Percentiles rank a stretch among this genome's conserved stretches.
Evolutionary conservation across 2,888 invertebrate genomes (phyloP).

Genomic region (Yponomeuta cagnagella): DNA sequence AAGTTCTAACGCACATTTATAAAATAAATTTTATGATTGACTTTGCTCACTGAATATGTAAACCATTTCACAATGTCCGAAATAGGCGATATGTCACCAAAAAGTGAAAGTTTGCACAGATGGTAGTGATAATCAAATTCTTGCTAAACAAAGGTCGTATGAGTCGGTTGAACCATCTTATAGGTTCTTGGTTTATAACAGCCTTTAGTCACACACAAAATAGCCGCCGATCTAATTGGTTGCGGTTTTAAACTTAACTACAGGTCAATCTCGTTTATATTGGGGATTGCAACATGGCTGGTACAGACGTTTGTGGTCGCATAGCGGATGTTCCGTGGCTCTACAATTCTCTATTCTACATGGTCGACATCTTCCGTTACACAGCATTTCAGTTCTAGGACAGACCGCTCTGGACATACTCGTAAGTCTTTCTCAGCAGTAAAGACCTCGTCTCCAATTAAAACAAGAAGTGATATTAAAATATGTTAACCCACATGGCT

Average conservation of each 20-base stretch:
- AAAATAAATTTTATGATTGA: too few species aligned
- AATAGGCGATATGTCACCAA: too few species aligned
- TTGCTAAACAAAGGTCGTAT: too few species aligned
- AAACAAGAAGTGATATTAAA: background rate
- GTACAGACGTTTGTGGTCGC: background rate
- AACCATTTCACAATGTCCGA: too few species aligned
- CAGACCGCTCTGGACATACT: background rate
- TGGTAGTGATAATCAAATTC: too few species aligned
- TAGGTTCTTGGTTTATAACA: background rate
- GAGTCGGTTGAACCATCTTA: too few species aligned
- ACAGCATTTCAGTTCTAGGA: background rate
- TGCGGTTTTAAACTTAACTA: background rate
- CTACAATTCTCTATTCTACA: background rate
- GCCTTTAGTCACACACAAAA: background rate
- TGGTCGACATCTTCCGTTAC: background rate
- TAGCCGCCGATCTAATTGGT: background rate
- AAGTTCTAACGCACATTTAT: too few species aligned
- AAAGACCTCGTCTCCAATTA: background rate
- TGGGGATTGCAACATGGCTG: background rate
- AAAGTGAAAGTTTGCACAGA: too few species aligned
- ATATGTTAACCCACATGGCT: background rate
- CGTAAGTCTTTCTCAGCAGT: background rate
- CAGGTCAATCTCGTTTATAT: background rate
- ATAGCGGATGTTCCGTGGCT: background rate
- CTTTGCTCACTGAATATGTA: too few species aligned